Conservation (phyloP, 1,140 invertebrate genomes). For the Caenorhabditis inopinata region DNA sequence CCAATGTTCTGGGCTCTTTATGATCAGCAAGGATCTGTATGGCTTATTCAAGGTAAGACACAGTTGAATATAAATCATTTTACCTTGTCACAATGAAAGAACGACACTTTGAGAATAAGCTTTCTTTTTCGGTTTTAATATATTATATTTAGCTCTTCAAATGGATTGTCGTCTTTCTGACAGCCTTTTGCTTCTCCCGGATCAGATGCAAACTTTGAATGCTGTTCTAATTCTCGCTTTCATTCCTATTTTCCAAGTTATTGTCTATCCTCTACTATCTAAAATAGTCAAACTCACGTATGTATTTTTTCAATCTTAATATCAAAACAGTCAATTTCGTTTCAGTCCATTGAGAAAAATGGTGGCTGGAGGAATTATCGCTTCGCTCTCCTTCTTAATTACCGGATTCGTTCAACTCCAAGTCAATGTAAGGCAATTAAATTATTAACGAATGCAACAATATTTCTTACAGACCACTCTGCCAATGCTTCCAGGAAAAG, state of each 20-base stretch:
- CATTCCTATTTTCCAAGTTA: constrained; percentile 60
- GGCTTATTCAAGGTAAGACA: constrained; percentile 51
- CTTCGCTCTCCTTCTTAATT: constrained; percentile 80
- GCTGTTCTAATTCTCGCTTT: constrained; percentile 60
- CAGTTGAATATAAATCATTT: too few relatives aligned
- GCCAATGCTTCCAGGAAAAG: constrained; percentile 71
- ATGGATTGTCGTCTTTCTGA: constrained; percentile 57
- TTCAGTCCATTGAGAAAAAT: constrained; percentile 76
- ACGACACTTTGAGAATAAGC: too few relatives aligned
- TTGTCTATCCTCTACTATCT: constrained; percentile 31
- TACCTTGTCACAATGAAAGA: too few relatives aligned
- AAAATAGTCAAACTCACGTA: constrained; percentile 51
- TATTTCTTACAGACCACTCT: constrained; percentile 69
- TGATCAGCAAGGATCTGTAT: constrained; percentile 67
- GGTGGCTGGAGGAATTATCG: constrained; percentile 79
- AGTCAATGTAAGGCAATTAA: constrained; percentile 71
- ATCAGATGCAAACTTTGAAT: constrained; percentile 78
- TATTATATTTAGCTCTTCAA: constrained; percentile 52
- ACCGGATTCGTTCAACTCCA: constrained; percentile 81
- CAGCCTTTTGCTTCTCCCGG: constrained; percentile 73
- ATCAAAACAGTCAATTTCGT: not conserved
- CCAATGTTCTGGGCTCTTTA: constrained; percentile 80
- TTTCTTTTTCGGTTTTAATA: too few relatives aligned
- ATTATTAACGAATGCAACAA: too few relatives aligned
- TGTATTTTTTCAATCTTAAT: not conserved